Evolutionary conservation across 2,113 vertebrate genomes (phyloP), one percentile per base, ranked within the genome.

Genomic region (Triplophysa dalaica): DNA sequence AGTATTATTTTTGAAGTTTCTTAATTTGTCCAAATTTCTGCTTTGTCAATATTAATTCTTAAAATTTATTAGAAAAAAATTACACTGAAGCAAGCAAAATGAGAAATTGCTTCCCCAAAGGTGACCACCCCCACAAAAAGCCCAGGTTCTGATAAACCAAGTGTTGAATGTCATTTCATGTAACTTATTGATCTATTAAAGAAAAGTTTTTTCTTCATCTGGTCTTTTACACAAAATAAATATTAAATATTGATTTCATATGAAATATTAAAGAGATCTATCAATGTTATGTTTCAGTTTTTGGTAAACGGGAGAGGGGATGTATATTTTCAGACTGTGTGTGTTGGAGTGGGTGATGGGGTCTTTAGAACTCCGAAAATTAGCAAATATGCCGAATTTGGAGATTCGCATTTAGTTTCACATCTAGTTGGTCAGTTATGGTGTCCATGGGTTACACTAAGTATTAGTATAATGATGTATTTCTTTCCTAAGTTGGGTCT

Each of bases 121-220:
- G 29, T 29, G 29, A 29, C 4, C 29, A 29, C 29, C 29, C 29
- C 29, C 29, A 29, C 29, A 29, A 56, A 5, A 56, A 70, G 17
- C 54, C 50, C 17, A 29, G 29, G 29, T 29, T 29, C 3, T 29
- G 0, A 29, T 56, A 13, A 24, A 11, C 45, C 14, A 14, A 16
- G n/a, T 74, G 29, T 61, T 61, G 14, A 38, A 70, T 38, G 69
- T 56, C 17, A 56, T 66, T 68, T 26, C 60, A 50, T 78, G 62
- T 78, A 43, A 63, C 13, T 54, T 62, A 79, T 79, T 70, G 77
- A 79, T 79, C 66, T 68, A 13, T 43, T n/a, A 56, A 16, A 79
- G 66, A 38, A 1, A 29, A 4, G 21, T 38, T 33, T 62, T 54
- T 43, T 79, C 43, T 48, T 48, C 65, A 61, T 78, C 65, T 62